Evolutionary conservation across 2,113 vertebrate genomes (phyloP).

Genomic region (Ceyx cyanopectus): DNA sequence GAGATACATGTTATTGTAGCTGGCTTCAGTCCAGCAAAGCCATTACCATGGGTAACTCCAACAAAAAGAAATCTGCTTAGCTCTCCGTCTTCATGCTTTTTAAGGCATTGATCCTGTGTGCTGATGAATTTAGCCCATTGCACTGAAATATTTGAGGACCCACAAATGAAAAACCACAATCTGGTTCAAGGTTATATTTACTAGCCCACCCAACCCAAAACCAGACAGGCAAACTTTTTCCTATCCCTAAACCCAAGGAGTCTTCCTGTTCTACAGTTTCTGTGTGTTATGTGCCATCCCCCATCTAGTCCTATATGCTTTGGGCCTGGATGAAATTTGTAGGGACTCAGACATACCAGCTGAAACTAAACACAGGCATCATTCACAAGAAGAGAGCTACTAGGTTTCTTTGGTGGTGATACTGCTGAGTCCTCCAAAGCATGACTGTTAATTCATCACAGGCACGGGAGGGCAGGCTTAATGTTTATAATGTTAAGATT

Average conservation of each 20-base stretch:
- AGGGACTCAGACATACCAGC: background rate
- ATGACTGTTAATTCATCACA: background rate
- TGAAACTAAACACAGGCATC: background rate
- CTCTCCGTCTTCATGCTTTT: background rate
- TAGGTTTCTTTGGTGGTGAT: background rate
- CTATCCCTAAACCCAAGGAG: background rate
- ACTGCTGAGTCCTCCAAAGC: background rate
- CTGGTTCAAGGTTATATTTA: background rate
- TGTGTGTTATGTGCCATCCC: background rate
- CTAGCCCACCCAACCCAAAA: background rate
- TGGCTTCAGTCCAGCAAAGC: slow-evolving; percentile 10
- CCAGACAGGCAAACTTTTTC: background rate
- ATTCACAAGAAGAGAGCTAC: background rate
- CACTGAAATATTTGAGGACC: background rate
- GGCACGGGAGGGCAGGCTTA: background rate
- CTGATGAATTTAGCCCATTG: background rate
- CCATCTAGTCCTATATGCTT: background rate
- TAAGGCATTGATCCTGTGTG: background rate
- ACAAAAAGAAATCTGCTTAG: background rate
- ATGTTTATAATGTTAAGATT: background rate
- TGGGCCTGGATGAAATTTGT: background rate
- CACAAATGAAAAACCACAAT: background rate
- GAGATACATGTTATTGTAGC: background rate
- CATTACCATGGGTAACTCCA: background rate
- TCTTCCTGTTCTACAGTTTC: background rate